phyloP scores from a whole-genome alignment of 2,797 vertebrate genomes.

The Phrynocephalus forsythii region DNA sequence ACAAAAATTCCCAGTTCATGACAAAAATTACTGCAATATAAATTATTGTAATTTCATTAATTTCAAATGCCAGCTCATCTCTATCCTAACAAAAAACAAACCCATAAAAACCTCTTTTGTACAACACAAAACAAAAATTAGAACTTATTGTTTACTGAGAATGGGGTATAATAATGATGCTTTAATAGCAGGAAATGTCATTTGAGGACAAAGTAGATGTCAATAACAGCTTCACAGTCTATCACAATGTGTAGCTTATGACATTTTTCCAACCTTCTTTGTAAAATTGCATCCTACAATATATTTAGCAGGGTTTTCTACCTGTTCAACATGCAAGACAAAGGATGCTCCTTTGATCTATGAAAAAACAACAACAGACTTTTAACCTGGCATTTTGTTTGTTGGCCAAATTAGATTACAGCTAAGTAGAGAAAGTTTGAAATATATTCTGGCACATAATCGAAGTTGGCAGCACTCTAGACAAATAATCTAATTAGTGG shows the following conservation, averaged over 20 bases:
- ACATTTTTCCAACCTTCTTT: no score
- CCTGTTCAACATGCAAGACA: no score
- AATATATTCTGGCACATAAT: background rate
- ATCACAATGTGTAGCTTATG: background rate
- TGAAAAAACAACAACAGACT: background rate
- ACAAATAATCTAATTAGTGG: background rate
- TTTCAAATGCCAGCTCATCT: conserved; percentile 6
- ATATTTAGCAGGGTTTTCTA: background rate
- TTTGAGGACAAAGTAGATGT: background rate
- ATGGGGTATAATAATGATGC: background rate
- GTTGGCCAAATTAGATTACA: background rate
- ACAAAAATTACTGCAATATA: background rate
- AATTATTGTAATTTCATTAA: conserved; percentile 24
- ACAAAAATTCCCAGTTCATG: background rate
- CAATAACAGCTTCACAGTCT: background rate
- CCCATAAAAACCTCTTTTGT: background rate
- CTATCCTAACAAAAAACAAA: background rate
- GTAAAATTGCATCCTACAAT: background rate
- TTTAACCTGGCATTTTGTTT: background rate
- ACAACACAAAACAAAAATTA: background rate
- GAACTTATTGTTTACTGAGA: background rate
- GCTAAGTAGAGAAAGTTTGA: background rate
- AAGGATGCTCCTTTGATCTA: no score
- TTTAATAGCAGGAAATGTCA: conserved; percentile 1
- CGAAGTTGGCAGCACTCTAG: background rate